Percentiles rank a stretch among this genome's conserved stretches.
Conservation (phyloP, 2,113 vertebrate species). For the Hiodon alosoides region DNA sequence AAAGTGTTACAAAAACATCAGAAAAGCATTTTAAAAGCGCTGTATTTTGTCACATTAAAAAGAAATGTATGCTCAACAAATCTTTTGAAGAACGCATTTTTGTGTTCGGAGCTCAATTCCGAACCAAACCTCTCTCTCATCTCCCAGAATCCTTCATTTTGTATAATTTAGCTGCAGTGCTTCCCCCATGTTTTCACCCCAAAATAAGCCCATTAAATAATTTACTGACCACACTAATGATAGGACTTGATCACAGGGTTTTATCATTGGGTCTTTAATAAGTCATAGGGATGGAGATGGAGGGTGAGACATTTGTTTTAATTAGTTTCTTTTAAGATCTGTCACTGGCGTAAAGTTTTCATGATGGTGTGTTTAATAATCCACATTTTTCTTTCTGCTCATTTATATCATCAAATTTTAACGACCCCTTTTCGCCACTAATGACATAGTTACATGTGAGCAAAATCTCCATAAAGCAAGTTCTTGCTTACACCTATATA, state of each 20-base stretch:
- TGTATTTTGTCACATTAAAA: neutral
- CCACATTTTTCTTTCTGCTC: slow-evolving; percentile 45
- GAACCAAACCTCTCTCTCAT: neutral
- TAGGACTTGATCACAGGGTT: slow-evolving; percentile 29
- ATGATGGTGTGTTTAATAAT: slow-evolving; percentile 51
- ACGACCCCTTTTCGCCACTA: slow-evolving; percentile 30
- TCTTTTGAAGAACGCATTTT: neutral
- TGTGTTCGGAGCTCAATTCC: neutral
- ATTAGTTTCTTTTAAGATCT: slow-evolving; percentile 49
- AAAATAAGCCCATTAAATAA: slow-evolving; percentile 35
- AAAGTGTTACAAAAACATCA: neutral
- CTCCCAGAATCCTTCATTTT: neutral
- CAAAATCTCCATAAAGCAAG: slow-evolving; percentile 16
- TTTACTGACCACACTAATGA: slow-evolving; percentile 42
- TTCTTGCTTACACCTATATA: slow-evolving; percentile 7
- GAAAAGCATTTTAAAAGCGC: neutral
- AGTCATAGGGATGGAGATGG: slow-evolving; percentile 41
- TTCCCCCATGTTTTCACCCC: slow-evolving; percentile 28
- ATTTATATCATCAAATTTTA: slow-evolving; percentile 50
- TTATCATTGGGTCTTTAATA: slow-evolving; percentile 40
- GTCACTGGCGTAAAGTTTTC: slow-evolving; percentile 47
- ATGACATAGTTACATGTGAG: slow-evolving; percentile 18
- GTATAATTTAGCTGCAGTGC: slow-evolving; percentile 5
- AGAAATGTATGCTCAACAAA: neutral
- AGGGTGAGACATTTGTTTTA: slow-evolving; percentile 52